Conservation (phyloP, 2,888 invertebrate genomes). For the Ferrisia virgata region DNA sequence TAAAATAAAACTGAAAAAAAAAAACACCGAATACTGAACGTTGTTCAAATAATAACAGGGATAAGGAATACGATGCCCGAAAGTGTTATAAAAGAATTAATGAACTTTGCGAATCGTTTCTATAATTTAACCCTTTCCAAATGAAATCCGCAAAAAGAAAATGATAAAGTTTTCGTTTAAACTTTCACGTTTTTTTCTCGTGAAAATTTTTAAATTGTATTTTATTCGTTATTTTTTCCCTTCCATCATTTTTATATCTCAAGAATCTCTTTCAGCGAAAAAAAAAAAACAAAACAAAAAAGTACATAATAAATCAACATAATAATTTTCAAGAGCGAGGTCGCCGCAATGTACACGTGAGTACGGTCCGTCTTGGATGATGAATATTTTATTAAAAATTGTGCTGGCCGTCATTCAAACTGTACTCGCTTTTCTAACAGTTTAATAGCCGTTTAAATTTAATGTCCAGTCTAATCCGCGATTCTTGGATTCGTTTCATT, state of each 20-base stretch:
- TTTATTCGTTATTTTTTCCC: neutral
- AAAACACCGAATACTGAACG: neutral
- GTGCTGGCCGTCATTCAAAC: constrained; percentile 24
- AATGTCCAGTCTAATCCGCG: neutral
- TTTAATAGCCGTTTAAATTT: constrained; percentile 15
- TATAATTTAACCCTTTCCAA: neutral
- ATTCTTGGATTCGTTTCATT: neutral
- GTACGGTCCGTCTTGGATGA: neutral
- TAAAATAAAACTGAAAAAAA: neutral
- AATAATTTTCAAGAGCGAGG: constrained; percentile 17
- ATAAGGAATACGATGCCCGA: neutral
- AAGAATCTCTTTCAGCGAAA: neutral
- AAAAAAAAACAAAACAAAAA: neutral
- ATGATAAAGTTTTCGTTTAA: neutral
- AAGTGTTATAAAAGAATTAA: neutral
- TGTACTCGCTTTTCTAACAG: neutral
- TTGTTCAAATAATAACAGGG: neutral
- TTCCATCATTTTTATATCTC: neutral
- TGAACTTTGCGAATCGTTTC: neutral
- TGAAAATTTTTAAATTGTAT: neutral
- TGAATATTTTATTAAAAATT: constrained; percentile 1
- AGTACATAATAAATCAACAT: neutral
- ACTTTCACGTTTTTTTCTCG: neutral
- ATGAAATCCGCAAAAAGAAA: neutral
- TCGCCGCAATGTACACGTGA: neutral